Evolutionary conservation across 2,888 invertebrate species (phyloP).

Genomic region (Apomyelois bistriatella): DNA sequence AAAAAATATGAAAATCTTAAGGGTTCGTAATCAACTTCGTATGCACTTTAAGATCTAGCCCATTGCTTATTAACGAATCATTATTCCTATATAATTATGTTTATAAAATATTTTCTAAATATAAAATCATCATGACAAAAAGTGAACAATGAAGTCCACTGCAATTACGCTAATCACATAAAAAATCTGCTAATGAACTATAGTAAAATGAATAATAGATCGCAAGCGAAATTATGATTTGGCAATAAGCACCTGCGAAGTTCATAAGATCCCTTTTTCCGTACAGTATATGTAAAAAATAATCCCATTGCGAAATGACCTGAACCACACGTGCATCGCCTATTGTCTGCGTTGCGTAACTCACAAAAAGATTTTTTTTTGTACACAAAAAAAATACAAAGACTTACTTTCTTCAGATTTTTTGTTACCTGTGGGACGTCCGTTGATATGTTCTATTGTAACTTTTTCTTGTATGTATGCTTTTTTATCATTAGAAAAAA

Average conservation of each 20-base stretch:
- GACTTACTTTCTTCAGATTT: conserved; percentile 65
- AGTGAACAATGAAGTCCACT: too few species aligned
- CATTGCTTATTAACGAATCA: too few species aligned
- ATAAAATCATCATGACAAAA: too few species aligned
- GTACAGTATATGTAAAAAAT: conserved; percentile 15
- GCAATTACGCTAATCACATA: too few species aligned
- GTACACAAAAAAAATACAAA: conserved; percentile 51
- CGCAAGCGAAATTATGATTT: background rate
- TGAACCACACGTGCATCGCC: conserved; percentile 39
- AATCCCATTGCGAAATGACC: conserved; percentile 23
- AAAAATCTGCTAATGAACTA: too few species aligned
- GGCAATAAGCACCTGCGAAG: background rate
- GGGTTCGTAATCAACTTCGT: background rate
- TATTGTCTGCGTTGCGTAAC: conserved; percentile 39
- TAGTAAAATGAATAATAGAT: too few species aligned
- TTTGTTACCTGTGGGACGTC: conserved; percentile 27
- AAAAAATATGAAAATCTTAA: conserved; percentile 17
- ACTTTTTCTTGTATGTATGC: background rate
- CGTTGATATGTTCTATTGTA: conserved; percentile 1
- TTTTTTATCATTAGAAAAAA: background rate
- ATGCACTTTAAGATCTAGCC: conserved; percentile 1
- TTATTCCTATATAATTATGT: too few species aligned
- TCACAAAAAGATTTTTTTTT: conserved; percentile 42
- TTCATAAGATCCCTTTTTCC: background rate
- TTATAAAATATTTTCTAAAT: too few species aligned